Evolutionary conservation across 2,888 invertebrate genomes (phyloP).

Genomic region (Boloria selene): DNA sequence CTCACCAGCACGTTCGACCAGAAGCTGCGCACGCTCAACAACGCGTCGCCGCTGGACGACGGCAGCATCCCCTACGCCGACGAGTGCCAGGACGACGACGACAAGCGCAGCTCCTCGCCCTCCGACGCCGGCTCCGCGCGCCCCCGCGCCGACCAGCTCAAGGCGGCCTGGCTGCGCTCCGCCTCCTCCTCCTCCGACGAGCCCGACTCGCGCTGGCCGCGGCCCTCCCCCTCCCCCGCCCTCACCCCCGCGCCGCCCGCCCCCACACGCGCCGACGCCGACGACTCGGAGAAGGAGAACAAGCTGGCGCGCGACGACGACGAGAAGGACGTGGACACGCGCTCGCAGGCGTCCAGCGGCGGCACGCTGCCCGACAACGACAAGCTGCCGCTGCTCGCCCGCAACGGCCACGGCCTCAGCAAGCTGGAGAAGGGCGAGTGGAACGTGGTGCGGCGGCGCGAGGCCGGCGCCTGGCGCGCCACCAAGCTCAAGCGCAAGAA

Average conservation of each 20-base stretch:
- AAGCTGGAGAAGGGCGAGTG: conserved; percentile 88
- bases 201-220: conserved; percentile 57
- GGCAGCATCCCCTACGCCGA: conserved; percentile 88
- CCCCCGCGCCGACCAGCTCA: conserved; percentile 62
- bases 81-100: conserved; percentile 84
- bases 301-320: conserved; percentile 62
- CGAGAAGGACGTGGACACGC: conserved; percentile 90
- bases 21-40: conserved; percentile 88
- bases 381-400: conserved; percentile 46
- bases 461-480: conserved; percentile 78
- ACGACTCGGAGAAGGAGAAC: conserved; percentile 74
- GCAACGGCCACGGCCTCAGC: conserved; percentile 61
- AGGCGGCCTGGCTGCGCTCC: conserved; percentile 76
- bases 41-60: conserved; percentile 85
- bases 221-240: conserved; percentile 61
- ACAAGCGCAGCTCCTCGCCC: conserved; percentile 61
- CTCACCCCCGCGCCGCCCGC: conserved; percentile 57
- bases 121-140: conserved; percentile 52
- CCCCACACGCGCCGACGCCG: conserved; percentile 49
- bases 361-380: conserved; percentile 72
- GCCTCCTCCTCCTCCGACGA: conserved; percentile 61
- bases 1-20: conserved; percentile 93
- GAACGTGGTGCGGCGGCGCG: conserved; percentile 85
- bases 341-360: conserved; percentile 80
- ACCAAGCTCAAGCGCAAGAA: conserved; percentile 88